These are phyloP conservation scores for Spodoptera litura DNA, from an alignment of 1,140 invertebrate species.

Conservation along the genomic window DNA sequence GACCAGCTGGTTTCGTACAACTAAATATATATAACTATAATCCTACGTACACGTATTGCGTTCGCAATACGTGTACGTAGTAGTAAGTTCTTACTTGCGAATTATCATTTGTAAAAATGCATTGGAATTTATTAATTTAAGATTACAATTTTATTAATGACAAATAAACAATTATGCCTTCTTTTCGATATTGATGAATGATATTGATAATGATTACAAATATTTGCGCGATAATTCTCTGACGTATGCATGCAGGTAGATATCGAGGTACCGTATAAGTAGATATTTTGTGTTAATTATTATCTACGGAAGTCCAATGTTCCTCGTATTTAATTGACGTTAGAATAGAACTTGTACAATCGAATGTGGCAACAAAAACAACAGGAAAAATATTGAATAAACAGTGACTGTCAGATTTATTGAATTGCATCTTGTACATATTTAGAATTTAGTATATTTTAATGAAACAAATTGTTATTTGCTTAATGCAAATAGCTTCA, in stretches of 20 bases:
- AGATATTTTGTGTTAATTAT: constrained; percentile 1
- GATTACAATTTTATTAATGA: no score
- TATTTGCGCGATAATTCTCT: neutral
- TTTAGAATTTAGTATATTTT: no score
- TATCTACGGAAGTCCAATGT: constrained; percentile 28
- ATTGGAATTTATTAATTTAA: no score
- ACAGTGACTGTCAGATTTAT: constrained; percentile 16
- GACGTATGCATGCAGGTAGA: neutral
- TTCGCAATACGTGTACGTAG: no score
- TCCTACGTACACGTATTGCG: neutral
- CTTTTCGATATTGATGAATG: neutral
- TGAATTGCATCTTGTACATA: constrained; percentile 8
- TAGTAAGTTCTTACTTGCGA: no score
- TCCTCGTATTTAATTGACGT: constrained; percentile 9
- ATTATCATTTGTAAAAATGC: no score
- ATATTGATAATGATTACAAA: neutral
- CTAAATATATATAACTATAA: neutral
- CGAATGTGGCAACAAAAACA: constrained; percentile 20
- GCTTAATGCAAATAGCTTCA: no score
- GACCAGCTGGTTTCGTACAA: constrained; percentile 33
- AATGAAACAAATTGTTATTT: no score
- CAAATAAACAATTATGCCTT: neutral
- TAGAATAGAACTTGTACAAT: constrained; percentile 16
- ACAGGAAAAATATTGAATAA: constrained; percentile 22
- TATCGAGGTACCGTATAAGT: constrained; percentile 10